Conservation (phyloP, 2,888 invertebrate species). For the Drosophila nr. perissopoda region DNA sequence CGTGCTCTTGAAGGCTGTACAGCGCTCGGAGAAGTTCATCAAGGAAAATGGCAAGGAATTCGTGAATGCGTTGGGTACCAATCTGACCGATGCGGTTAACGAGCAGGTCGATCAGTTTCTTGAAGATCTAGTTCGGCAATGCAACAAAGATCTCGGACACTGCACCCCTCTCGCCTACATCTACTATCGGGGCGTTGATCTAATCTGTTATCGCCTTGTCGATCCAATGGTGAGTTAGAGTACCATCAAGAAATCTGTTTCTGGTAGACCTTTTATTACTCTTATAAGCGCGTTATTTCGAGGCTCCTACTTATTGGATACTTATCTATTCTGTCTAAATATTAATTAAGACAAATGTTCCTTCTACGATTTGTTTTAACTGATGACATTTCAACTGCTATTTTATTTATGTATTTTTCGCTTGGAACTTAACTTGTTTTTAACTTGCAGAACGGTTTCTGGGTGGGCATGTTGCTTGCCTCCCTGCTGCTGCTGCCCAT, state of each 20-base stretch:
- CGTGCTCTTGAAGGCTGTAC: conserved; percentile 17
- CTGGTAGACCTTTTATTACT: no score
- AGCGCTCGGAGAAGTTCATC: conserved; percentile 30
- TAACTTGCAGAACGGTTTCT: conserved; percentile 92
- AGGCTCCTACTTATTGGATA: background rate
- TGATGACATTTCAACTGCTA: background rate
- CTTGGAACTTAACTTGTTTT: background rate
- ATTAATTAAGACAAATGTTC: background rate
- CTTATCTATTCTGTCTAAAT: background rate
- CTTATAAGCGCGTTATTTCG: background rate
- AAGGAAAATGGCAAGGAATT: conserved; percentile 9
- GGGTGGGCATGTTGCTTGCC: conserved; percentile 94
- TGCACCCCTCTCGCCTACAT: conserved; percentile 54
- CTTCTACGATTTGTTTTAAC: background rate
- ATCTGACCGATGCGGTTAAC: conserved; percentile 33
- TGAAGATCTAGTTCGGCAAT: conserved; percentile 2
- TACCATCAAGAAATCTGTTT: background rate
- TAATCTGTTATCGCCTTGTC: conserved; percentile 47
- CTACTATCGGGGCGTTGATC: conserved; percentile 44
- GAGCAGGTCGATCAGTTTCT: conserved; percentile 26
- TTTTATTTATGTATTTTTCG: background rate
- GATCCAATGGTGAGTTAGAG: conserved; percentile 52
- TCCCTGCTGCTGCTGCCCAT: conserved; percentile 92
- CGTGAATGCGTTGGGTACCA: conserved; percentile 27
- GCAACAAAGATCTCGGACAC: conserved; percentile 31